These are phyloP conservation scores for Calephelis perditalis DNA, from an alignment of 2,888 invertebrate genomes.

Conservation along the genomic window DNA sequence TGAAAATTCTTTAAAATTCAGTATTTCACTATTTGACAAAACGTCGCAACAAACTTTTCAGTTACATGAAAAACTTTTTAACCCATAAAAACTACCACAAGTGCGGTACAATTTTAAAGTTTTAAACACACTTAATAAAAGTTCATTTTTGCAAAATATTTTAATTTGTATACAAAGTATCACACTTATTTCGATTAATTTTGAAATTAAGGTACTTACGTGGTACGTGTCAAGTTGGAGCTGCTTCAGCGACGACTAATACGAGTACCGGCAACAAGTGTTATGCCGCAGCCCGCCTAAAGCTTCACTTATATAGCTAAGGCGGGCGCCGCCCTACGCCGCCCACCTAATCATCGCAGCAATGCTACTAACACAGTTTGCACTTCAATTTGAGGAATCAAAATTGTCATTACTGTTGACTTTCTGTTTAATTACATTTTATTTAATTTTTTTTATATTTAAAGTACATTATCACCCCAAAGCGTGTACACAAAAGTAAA, in stretches of 20 bases:
- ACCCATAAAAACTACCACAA: no score
- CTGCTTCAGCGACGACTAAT: conserved; percentile 34
- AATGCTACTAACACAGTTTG: conserved; percentile 59
- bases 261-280: conserved; percentile 64
- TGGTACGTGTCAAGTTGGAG: conserved; percentile 45
- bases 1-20: no score
- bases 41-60: no score
- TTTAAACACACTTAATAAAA: no score
- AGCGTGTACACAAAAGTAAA: no score
- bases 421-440: conserved; percentile 12
- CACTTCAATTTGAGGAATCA: conserved; percentile 61
- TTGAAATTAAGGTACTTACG: conserved; percentile 45
- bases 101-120: no score
- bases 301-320: conserved; percentile 59
- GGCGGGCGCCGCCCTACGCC: conserved; percentile 49
- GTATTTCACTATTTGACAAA: no score
- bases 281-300: conserved; percentile 58
- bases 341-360: conserved; percentile 54
- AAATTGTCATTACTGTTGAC: conserved; percentile 39
- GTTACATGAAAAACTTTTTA: no score
- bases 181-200: no score
- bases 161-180: no score
- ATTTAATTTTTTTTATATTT: background rate
- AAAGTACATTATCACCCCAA: no score
- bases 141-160: no score